These are phyloP conservation scores for Ariolimax columbianus DNA, from an alignment of 2,888 invertebrate genomes.

Conservation along the genomic window DNA sequence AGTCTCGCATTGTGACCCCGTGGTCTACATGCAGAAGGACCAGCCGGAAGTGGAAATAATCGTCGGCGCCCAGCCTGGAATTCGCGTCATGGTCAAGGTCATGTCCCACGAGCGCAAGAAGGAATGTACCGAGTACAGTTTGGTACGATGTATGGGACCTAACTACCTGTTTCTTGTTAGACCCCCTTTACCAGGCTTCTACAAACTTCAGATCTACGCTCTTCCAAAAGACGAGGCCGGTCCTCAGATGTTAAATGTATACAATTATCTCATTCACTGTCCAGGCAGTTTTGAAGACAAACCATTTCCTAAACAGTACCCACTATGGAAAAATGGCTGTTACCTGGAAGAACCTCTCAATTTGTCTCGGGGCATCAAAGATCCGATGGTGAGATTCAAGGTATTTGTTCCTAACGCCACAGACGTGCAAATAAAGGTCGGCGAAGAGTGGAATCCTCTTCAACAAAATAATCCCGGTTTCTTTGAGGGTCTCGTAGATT, in stretches of 20 bases:
- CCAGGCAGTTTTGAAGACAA: constrained; percentile 59
- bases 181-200: constrained; percentile 66
- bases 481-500: constrained; percentile 67
- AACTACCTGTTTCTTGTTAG: constrained; percentile 66
- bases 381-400: constrained; percentile 63
- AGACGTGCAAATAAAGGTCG: constrained; percentile 68
- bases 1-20: constrained; percentile 65
- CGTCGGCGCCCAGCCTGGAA: constrained; percentile 58
- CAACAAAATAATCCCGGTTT: constrained; percentile 61
- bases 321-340: constrained; percentile 68
- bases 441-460: constrained; percentile 68
- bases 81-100: constrained; percentile 67
- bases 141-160: constrained; percentile 63
- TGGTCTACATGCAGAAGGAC: constrained; percentile 60
- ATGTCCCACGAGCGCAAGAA: constrained; percentile 65
- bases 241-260: constrained; percentile 69
- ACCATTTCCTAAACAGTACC: constrained; percentile 71
- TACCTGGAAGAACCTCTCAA: constrained; percentile 67
- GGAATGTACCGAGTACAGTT: constrained; percentile 65
- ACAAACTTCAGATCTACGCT: constrained; percentile 72
- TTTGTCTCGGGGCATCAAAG: constrained; percentile 63
- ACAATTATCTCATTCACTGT: constrained; percentile 64
- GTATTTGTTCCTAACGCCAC: constrained; percentile 64
- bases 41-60: constrained; percentile 64
- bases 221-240: constrained; percentile 68